Evolutionary conservation across 2,113 vertebrate species (phyloP).

Genomic region (Eudyptes chrysolophus): DNA sequence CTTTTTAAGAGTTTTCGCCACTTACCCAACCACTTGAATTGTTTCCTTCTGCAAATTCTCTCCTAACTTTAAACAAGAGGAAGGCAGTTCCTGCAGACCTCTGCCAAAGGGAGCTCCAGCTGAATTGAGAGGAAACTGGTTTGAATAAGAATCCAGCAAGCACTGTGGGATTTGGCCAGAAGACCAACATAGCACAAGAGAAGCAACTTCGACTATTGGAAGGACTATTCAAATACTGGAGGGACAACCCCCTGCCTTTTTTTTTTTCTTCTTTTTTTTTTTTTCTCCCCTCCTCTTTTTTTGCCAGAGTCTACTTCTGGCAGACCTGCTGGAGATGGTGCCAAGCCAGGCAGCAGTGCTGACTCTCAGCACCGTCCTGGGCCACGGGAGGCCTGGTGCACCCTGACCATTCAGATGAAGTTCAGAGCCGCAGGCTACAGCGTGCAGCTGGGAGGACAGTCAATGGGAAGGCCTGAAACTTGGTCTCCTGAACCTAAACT

Average conservation of each 20-base stretch:
- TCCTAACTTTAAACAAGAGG: not conserved
- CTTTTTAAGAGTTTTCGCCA: not conserved
- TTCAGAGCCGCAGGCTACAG: not conserved
- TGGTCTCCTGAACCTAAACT: not conserved
- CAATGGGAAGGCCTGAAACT: not conserved
- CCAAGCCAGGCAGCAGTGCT: not conserved
- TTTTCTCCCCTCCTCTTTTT: not conserved
- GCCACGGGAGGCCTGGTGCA: not conserved
- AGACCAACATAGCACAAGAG: not conserved
- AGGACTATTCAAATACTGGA: not conserved
- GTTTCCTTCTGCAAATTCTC: not conserved
- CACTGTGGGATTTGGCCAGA: not conserved
- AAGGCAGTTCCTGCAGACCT: not conserved
- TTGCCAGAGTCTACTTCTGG: not conserved
- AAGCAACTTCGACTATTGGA: not conserved
- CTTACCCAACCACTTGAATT: not conserved
- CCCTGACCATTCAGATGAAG: not conserved
- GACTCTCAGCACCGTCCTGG: not conserved
- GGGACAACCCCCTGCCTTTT: not conserved
- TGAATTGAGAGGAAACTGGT: slow-evolving; percentile 10
- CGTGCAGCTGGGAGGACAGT: not conserved
- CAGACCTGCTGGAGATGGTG: not conserved
- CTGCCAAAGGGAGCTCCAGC: slow-evolving; percentile 8
- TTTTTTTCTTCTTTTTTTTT: no score
- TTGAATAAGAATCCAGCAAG: not conserved